Evolutionary conservation across 2,113 vertebrate genomes (phyloP).

Genomic region (Limnothrissa miodon): DNA sequence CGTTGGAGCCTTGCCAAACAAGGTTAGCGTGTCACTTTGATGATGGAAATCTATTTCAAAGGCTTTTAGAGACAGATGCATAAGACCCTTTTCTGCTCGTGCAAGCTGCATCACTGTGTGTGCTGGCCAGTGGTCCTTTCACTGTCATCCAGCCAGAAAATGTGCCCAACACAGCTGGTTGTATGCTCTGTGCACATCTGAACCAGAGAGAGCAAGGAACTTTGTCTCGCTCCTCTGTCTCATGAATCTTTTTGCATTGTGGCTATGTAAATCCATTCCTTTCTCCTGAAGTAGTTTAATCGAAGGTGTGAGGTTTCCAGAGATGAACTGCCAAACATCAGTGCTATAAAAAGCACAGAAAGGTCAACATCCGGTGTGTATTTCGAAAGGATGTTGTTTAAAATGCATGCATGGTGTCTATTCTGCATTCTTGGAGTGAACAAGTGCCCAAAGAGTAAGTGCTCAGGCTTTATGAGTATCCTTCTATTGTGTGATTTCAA

Average conservation of each 20-base stretch:
- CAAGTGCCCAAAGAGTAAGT: conserved; percentile 24
- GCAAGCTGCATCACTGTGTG: conserved; percentile 34
- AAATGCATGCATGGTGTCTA: conserved; percentile 41
- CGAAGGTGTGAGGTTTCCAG: neutral
- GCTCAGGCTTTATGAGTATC: neutral
- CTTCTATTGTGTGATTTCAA: neutral
- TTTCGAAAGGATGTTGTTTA: conserved; percentile 41
- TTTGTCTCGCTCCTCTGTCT: neutral
- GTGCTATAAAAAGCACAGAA: conserved; percentile 34
- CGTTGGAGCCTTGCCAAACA: conserved; percentile 29
- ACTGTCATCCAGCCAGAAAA: conserved; percentile 48
- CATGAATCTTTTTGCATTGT: conserved; percentile 27
- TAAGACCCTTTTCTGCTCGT: conserved; percentile 37
- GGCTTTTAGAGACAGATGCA: conserved; percentile 43
- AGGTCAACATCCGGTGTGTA: conserved; percentile 13
- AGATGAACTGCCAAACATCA: conserved; percentile 21
- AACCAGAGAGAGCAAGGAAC: neutral
- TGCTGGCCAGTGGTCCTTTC: conserved; percentile 48
- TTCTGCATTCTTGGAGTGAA: conserved; percentile 20
- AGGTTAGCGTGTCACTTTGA: conserved; percentile 44
- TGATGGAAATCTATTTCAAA: conserved; percentile 50
- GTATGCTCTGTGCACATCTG: conserved; percentile 8
- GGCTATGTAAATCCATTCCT: neutral
- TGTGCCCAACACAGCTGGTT: conserved; percentile 11
- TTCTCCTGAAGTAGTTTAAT: neutral